phyloP scores from a whole-genome alignment of 2,113 vertebrate genomes.

The Nestor notabilis region DNA sequence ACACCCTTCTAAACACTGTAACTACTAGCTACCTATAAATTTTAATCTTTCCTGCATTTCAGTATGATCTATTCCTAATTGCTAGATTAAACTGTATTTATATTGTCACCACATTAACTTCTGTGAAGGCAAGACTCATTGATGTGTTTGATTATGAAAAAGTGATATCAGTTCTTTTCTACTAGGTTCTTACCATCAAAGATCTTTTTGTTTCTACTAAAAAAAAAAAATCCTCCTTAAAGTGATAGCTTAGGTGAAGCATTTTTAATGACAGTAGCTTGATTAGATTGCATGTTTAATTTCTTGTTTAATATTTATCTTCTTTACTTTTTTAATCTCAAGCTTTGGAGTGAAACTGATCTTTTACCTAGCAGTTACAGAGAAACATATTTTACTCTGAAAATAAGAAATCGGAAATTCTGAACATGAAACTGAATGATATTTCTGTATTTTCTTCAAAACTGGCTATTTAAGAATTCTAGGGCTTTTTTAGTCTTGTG shows the following conservation, averaged over 20 bases:
- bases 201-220: background rate
- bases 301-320: background rate
- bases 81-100: background rate
- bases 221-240: background rate
- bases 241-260: background rate
- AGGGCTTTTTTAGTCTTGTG: background rate
- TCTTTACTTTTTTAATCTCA: background rate
- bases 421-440: background rate
- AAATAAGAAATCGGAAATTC: background rate
- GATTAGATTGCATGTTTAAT: background rate
- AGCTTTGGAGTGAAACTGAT: background rate
- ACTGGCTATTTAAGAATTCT: background rate
- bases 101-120: background rate
- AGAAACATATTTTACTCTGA: background rate
- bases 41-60: background rate
- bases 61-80: background rate
- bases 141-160: background rate
- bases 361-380: background rate
- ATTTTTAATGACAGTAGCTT: background rate
- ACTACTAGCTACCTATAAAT: background rate
- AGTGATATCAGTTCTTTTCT: background rate
- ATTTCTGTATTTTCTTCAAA: background rate
- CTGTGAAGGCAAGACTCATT: background rate
- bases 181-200: background rate
- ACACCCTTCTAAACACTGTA: background rate